phyloP scores from a whole-genome alignment of 1,140 invertebrate genomes.

The Drosophila obscura region DNA sequence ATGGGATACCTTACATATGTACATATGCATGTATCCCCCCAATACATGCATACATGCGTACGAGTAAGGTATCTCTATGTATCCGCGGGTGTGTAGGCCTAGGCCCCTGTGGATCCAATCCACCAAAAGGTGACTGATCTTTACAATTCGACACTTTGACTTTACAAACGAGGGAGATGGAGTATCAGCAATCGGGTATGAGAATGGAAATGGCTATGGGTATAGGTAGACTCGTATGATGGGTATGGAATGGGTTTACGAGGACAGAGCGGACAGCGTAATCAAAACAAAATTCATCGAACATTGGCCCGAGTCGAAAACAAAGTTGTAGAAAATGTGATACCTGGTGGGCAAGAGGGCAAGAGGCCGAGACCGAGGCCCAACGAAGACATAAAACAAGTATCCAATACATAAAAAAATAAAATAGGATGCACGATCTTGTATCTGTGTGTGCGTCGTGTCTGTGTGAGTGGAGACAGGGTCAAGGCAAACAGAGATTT shows the following conservation, averaged over 20 bases:
- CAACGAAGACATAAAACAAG: conserved; percentile 78
- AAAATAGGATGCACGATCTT: conserved; percentile 58
- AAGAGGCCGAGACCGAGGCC: conserved; percentile 19
- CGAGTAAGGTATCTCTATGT: conserved; percentile 25
- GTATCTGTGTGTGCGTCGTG: conserved; percentile 11
- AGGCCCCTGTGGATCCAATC: conserved; percentile 26
- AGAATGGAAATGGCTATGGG: conserved; percentile 16
- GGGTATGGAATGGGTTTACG: background rate
- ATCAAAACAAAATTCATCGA: conserved; percentile 76
- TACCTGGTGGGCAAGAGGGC: conserved; percentile 44
- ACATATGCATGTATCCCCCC: conserved; percentile 17
- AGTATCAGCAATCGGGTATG: conserved; percentile 14
- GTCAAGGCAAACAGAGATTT: conserved; percentile 76
- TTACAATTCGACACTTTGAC: conserved; percentile 81
- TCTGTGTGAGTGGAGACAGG: conserved; percentile 46
- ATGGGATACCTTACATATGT: conserved; percentile 44
- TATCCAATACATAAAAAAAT: conserved; percentile 57
- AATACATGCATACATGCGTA: background rate
- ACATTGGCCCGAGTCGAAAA: conserved; percentile 50
- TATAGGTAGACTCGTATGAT: background rate
- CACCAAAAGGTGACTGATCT: conserved; percentile 76
- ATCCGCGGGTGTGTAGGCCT: conserved; percentile 41
- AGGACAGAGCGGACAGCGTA: conserved; percentile 43
- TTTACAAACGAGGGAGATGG: conserved; percentile 53
- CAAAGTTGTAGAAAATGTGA: conserved; percentile 64